Evolutionary conservation across 2,113 vertebrate species (phyloP), one percentile per base, ranked within the genome.

Genomic region (Albula goreensis): DNA sequence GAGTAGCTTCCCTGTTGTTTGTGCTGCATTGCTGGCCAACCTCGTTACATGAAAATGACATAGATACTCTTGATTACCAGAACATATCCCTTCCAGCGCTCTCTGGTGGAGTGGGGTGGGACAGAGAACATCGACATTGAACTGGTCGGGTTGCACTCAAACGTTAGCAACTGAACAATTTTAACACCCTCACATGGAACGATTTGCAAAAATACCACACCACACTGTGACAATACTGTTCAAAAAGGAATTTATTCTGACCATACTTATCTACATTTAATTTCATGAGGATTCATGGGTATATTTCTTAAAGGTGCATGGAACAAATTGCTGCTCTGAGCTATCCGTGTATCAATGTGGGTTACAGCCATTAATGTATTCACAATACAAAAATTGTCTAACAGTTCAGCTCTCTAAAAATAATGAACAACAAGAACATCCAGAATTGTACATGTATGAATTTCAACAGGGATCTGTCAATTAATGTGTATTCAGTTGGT

Each of bases 191-290:
- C 15, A 15, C 31, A 74, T 74, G n/a, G 22, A 2, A 5, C 70
- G 2, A 74, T 10, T 74, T 8, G 8, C 8, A n/a, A 74, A 22
- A 74, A 74, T 25, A 41, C 15, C 9, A 60, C n/a, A 79, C 48
- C 57, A 19, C 17, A 85, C 50, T 12, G 5, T 22, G 50, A 50
- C 22, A 48, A 31, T 77, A 60, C 60, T 66, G 50, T 85, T 86
- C 57, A 81, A 85, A 87, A 90, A 56, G 8, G 60, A 77, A 56
- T 93, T 93, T 93, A 91, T 91, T 93, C 48, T 85, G 81, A 81
- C 89, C 80, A 87, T 86, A 88, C 63, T 84, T 60, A 80, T 60
- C 77, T 51, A 63, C 12, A 41, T 88, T 84, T 88, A 85, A 82
- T 82, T 86, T n/a, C 25, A 80, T 83, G 51, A 56, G 52, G 31